Base-by-base conservation (phyloP, 2,888 invertebrate genomes). In the Sphinx pinastri region DNA sequence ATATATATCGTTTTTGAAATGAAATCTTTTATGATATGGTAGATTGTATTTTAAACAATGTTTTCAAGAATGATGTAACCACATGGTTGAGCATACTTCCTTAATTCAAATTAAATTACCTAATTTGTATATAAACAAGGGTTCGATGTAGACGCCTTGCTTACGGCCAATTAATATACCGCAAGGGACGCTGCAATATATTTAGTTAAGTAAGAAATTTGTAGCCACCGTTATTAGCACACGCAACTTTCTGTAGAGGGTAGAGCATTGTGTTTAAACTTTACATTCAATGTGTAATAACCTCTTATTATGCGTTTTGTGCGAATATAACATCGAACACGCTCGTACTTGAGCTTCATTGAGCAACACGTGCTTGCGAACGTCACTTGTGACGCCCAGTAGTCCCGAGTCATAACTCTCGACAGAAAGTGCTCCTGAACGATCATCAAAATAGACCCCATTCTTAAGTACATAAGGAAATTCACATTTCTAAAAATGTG, bases 321-420 rank as follows among this genome's bases (percentile, higher is more conserved):
- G 93, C 92, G 91, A 89, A 84, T 82, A 77, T 80, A 77, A 73
- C 78, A 82, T 81, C 78, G 82, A 83, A 80, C 77, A 80, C 77
- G 81, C 81, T 79, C 76, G 74, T 77, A 79, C 78, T 91, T 91
- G 88, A 92, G 91, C 91, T 84, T 79, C 79, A 82, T 92, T 93
- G 93, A 93, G 93, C 93, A 92, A 89, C 80, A 75, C 79, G 77
- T 75, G 77, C 68, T 73, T 75, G 60, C 75, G 72, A 76, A 76
- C 74, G 74, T 71, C 75, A 73, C 75, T 72, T 72, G 74, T 76
- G 76, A 76, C 70, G 71, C 79, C 38, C 38, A 4, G 6, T 2
- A 38, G 38, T 38, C 38, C 38, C 6, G 38, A 38, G 8, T 5
- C 38, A 38, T 38, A 38, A 38, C 81, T 82, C 81, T 71, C 74